Conservation (phyloP, 2,113 vertebrate genomes). For the Syngnathus floridae region DNA sequence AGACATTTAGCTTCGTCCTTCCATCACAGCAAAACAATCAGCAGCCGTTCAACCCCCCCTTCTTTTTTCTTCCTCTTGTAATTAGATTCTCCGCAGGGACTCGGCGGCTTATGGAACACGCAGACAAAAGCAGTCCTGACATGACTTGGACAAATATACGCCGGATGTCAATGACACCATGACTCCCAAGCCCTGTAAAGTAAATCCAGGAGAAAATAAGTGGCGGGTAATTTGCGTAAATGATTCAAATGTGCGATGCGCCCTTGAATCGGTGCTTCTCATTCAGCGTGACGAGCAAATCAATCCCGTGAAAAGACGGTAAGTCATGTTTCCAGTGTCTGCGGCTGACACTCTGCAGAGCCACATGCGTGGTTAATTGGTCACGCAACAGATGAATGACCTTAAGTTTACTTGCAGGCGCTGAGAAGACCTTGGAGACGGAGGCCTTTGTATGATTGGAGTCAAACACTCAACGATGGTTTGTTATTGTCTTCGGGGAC, state of each 20-base stretch:
- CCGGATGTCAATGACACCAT: slow-evolving; percentile 61
- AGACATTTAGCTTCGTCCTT: slow-evolving; percentile 37
- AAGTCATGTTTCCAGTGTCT: slow-evolving; percentile 50
- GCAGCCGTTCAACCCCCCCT: not conserved
- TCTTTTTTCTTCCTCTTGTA: slow-evolving; percentile 37
- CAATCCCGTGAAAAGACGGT: slow-evolving; percentile 34
- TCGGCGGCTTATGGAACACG: slow-evolving; percentile 41
- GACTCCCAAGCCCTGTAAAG: slow-evolving; percentile 39
- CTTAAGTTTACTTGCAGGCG: slow-evolving; percentile 59
- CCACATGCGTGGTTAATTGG: slow-evolving; percentile 59
- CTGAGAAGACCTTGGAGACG: slow-evolving; percentile 60
- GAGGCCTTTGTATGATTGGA: slow-evolving; percentile 49
- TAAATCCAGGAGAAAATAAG: slow-evolving; percentile 47
- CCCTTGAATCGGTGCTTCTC: slow-evolving; percentile 18
- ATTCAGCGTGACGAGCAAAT: slow-evolving; percentile 40
- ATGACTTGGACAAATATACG: slow-evolving; percentile 57
- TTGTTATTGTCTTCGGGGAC: not conserved
- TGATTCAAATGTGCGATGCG: slow-evolving; percentile 40
- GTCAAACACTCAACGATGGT: slow-evolving; percentile 14
- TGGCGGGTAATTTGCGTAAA: slow-evolving; percentile 52
- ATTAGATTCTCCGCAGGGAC: slow-evolving; percentile 59
- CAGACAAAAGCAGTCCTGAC: slow-evolving; percentile 51
- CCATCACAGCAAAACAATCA: slow-evolving; percentile 44
- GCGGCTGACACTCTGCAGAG: slow-evolving; percentile 52
- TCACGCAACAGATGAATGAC: slow-evolving; percentile 61